Evolutionary conservation across 92 coral and sea anemone species (phyloP), one percentile per base, ranked within the genome.

Genomic region (Zoanthus solanderi): DNA sequence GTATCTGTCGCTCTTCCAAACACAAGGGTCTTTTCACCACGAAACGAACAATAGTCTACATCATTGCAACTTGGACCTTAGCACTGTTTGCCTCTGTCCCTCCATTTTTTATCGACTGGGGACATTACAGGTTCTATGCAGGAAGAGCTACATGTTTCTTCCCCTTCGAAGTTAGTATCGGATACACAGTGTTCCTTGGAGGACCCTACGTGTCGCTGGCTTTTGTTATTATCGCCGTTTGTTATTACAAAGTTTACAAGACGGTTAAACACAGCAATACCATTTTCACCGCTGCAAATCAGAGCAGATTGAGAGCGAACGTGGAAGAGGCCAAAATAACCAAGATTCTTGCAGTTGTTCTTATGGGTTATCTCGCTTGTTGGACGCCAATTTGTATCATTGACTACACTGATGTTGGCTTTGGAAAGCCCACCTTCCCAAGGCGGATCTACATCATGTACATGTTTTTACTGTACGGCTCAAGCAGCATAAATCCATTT

Each of bases 281-380:
- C 61, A 81, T 81, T 57, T 81, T 81, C 85, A 23, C 32, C 37
- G 6, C 57, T 5, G 63, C 61, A 67, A n/a, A 23, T 18, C 18
- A 65, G 32, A 81, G 61, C 63, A 81, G 54, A 58, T 73, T 81
- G 71, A 65, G 32, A 81, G 85, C 85, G 23, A 81, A 81, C 23
- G 85, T 81, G 14, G 85, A 81, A 50, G 85, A 81, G 67, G 85
- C 85, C 44, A 81, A 47, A 81, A 81, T 81, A 9, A 81, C 85
- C 17, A 81, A 81, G 31, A 81, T 75, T 66, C 85, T 81, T 46
- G 75, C 66, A 16, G 85, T 47, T 71, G 85, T 81, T 15, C 85
- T 81, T 13, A 45, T 81, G 10, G 85, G 85, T 2, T 81, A 44
- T 5, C 60, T 81, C 10, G 75, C 74, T 29, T 81, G 85, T 13